These are phyloP conservation scores for Medauroidea extradentata DNA, from an alignment of 1,140 invertebrate genomes.

Conservation along the genomic window DNA sequence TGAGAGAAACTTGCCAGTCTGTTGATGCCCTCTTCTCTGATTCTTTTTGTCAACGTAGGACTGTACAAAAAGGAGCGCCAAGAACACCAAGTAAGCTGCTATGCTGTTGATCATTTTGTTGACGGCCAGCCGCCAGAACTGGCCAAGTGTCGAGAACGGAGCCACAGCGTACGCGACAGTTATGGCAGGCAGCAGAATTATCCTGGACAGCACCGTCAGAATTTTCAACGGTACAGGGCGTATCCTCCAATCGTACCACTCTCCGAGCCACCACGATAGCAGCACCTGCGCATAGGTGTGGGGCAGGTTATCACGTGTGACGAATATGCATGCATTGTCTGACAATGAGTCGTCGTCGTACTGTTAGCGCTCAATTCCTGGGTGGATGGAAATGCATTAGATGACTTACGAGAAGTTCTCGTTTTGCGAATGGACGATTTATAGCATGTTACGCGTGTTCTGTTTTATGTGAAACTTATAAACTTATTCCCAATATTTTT, in stretches of 20 bases:
- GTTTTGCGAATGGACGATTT: no score
- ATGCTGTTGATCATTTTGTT: slow-evolving; percentile 56
- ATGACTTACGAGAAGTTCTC: no score
- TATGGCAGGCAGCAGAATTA: slow-evolving; percentile 47
- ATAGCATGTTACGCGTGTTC: no score
- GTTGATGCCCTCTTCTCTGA: slow-evolving; percentile 50
- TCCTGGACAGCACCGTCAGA: slow-evolving; percentile 37
- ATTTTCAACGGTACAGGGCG: slow-evolving; percentile 38
- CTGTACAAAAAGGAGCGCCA: slow-evolving; percentile 53
- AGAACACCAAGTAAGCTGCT: slow-evolving; percentile 57
- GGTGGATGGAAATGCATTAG: no score
- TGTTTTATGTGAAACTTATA: no score
- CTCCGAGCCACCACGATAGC: slow-evolving; percentile 48
- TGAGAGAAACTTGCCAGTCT: slow-evolving; percentile 40
- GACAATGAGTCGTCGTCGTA: no score
- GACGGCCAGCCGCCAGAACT: slow-evolving; percentile 47
- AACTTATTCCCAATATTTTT: no score
- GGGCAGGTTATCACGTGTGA: no score
- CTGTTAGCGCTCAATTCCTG: no score
- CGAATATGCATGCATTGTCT: no score
- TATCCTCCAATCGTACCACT: slow-evolving; percentile 51
- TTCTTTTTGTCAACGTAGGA: slow-evolving; percentile 50
- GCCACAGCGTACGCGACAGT: slow-evolving; percentile 40
- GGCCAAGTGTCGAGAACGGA: slow-evolving; percentile 42
- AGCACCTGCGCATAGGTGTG: slow-evolving; percentile 29